Percentiles rank a stretch among this genome's conserved stretches.
Conservation (phyloP, 1,140 invertebrate genomes). For the Magallana angulata region DNA sequence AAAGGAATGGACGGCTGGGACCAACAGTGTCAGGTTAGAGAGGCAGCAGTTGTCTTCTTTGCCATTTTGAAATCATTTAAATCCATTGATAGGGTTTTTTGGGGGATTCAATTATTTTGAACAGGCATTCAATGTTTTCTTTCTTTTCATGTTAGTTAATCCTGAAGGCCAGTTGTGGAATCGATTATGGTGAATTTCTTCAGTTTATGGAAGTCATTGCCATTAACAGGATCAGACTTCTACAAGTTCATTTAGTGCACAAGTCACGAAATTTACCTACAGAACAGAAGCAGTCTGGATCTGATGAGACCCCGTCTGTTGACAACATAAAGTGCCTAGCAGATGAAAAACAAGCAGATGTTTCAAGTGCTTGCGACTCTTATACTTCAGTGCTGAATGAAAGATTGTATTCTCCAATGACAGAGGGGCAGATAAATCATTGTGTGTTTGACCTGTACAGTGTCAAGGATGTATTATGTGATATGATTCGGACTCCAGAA, state of each 20-base stretch:
- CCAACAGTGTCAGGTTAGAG: constrained; percentile 76
- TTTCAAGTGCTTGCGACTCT: background rate
- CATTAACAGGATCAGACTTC: constrained; percentile 62
- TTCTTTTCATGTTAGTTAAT: constrained; percentile 78
- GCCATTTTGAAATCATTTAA: too few species aligned
- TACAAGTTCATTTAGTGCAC: background rate
- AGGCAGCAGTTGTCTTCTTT: background rate
- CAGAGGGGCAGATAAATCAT: constrained; percentile 4
- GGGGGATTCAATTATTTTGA: too few species aligned
- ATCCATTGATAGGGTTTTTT: too few species aligned
- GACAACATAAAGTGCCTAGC: background rate
- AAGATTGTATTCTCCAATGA: background rate
- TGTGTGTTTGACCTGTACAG: constrained; percentile 49
- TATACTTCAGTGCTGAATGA: background rate
- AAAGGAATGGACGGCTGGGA: constrained; percentile 73
- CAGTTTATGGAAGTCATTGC: constrained; percentile 85
- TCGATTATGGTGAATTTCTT: constrained; percentile 88
- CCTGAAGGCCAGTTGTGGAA: constrained; percentile 89
- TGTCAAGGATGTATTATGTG: constrained; percentile 41
- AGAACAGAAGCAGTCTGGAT: background rate
- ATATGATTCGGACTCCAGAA: constrained; percentile 44
- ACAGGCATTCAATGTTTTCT: background rate
- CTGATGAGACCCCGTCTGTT: background rate
- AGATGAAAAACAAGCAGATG: background rate
- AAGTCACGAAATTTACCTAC: background rate